A percentile compares a stretch with the other conserved stretches of the same genome.
Evolutionary conservation across 1,140 invertebrate species (phyloP).

Genomic region (Neoseiulus cucumeris): DNA sequence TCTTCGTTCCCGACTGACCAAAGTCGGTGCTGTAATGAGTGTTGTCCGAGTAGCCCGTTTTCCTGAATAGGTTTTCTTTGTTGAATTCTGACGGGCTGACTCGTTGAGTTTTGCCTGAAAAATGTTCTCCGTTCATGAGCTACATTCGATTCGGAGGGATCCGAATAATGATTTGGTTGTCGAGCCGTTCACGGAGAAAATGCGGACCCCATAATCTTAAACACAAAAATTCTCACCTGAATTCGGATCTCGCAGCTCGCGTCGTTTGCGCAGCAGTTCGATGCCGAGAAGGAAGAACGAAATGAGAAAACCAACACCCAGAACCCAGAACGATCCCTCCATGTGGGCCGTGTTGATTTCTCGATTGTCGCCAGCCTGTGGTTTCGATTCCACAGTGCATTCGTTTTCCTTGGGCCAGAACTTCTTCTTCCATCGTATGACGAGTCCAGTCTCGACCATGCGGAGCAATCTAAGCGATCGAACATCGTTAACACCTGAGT

Average conservation of each 20-base stretch:
- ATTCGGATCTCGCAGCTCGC: conserved; percentile 2
- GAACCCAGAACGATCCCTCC: conserved; percentile 66
- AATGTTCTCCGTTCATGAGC: too few species aligned
- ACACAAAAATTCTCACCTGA: too few species aligned
- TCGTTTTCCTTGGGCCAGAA: conserved; percentile 55
- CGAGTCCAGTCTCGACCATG: conserved; percentile 61
- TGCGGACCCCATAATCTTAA: too few species aligned
- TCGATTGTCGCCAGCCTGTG: conserved; percentile 38
- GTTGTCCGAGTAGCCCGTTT: neutral
- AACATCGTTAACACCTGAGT: conserved; percentile 7
- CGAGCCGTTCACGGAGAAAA: too few species aligned
- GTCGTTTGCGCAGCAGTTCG: neutral
- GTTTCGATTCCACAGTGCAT: conserved; percentile 42
- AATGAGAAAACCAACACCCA: conserved; percentile 41
- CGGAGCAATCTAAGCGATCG: conserved; percentile 38
- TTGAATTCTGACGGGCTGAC: neutral
- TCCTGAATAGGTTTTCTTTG: neutral
- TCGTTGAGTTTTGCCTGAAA: neutral
- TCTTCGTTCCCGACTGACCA: neutral
- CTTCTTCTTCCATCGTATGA: conserved; percentile 54
- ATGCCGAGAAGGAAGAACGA: conserved; percentile 9
- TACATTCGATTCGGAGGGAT: too few species aligned
- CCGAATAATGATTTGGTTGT: too few species aligned
- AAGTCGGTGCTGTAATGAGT: conserved; percentile 2
- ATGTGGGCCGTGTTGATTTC: conserved; percentile 71